Base-by-base conservation (phyloP, 2,888 invertebrate species). In the Callimorpha dominula region DNA sequence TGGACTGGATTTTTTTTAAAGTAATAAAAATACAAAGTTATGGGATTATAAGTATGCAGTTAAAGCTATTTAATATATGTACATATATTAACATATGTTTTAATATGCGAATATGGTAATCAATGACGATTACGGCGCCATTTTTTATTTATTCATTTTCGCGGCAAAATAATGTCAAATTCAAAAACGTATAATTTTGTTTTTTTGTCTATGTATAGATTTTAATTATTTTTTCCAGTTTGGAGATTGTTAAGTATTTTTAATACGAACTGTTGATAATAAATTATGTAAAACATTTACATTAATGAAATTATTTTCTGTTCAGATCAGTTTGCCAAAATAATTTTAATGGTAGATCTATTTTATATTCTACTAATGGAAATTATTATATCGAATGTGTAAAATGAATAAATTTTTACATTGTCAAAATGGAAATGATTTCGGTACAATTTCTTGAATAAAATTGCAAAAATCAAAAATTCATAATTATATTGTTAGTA, bases 61-160 rank as follows among this genome's bases (percentile, higher is more conserved):
- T 71, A 71, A 68, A 68, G 65, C 74, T 74, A 71, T 74, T 68
- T 74, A 74, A 68, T 74, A 71, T 74, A 74, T 74, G 68, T 40
- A 17, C 64, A 65, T 74, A 74, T 71, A 74, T 74, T 74, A 74
- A 65, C n/a, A 71, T 74, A 68, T 68, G 74, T 65, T 74, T 68
- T 71, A 68, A 68, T 31, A 57, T 70, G 68, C 70, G 43, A 62
- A 71, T 60, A 42, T 12, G 50, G 65, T 69, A 64, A 70, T 60
- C 50, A 46, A n/a, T 42, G 43, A 52, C 43, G 62, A n/a, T 69
- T 65, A 54, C 60, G 43, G 64, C 64, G 54, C 49, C 20, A 64
- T 70, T 66, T 73, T 70, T 70, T 49, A 62, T 73, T 70, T 46
- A 52, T 70, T 60, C 5, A 40, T 65, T 60, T 62, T 66, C 64